A percentile compares a stretch with the other conserved stretches of the same genome.
Evolutionary conservation across 2,888 invertebrate genomes (phyloP).

Genomic region (Noctua janthina): DNA sequence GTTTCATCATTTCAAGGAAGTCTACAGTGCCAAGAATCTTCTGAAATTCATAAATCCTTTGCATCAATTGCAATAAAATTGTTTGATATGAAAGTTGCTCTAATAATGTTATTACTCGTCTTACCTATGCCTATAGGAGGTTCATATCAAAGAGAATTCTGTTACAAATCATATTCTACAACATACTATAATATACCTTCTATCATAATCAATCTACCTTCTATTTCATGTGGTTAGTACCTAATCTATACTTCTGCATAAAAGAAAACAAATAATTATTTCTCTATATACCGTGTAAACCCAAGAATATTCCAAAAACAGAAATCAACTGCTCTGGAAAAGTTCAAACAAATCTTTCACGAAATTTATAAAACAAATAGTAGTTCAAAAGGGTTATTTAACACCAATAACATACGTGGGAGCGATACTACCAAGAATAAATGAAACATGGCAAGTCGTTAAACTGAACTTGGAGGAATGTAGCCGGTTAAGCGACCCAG

Average conservation of each 20-base stretch:
- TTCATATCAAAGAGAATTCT: not conserved
- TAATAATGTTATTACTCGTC: not conserved
- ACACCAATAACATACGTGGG: slow-evolving; percentile 48
- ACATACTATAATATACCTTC: not conserved
- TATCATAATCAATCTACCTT: not conserved
- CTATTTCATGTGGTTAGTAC: not conserved
- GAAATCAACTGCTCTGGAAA: not conserved
- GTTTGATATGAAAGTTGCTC: not conserved
- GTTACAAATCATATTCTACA: not conserved
- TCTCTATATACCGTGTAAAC: not conserved
- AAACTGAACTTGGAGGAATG: slow-evolving; percentile 77
- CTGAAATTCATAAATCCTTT: not conserved
- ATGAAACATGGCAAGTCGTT: slow-evolving; percentile 79
- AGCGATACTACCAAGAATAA: slow-evolving; percentile 71
- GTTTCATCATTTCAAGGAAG: not conserved
- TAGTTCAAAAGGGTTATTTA: slow-evolving; percentile 40
- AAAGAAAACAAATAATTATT: not conserved
- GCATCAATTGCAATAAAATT: not conserved
- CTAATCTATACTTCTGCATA: not conserved
- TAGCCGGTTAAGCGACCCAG: slow-evolving; percentile 80
- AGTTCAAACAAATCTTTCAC: slow-evolving; percentile 32
- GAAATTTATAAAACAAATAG: slow-evolving; percentile 9
- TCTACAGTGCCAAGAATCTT: not conserved
- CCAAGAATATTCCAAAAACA: not conserved
- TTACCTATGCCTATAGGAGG: too few species aligned